Base-by-base conservation (phyloP, 2,888 invertebrate genomes). In the Heliconius erato region DNA sequence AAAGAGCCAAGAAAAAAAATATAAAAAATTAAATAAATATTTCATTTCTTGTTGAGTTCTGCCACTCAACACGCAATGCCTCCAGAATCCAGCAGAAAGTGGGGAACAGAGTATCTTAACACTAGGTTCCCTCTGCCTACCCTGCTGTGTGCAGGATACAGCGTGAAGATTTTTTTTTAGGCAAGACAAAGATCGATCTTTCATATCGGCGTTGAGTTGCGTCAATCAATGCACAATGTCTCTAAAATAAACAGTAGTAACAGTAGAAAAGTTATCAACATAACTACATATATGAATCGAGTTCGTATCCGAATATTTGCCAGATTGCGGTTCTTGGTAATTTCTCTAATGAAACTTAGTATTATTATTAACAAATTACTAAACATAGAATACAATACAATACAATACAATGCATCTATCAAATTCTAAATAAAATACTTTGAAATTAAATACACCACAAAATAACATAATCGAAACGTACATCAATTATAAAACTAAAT, bases 401-500 rank as follows among this genome's bases (percentile, higher is more conserved):
- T 49, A 14, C 14, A 49, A 49, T 49, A 49, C 14, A 49, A 49
- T 3, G 16, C 14, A 49, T 49, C 1, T 49, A 59, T 59, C 59
- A 59, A 23, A 6, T 23, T 23, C 19, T 6, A 59, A 28, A 16
- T 32, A 74, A n/a, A 32, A 14, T 23, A 40, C 9, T 40, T 11
- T 40, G 9, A 40, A 40, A 35, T 49, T 44, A 72, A 63, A 32
- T 32, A 67, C 54, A 19, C 11, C 23, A 59, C n/a, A 74, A 59
- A 74, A 59, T 44, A 72, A 44, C 23, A 40, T n/a, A 32, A 59
- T 59, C 59, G 12, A 59, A 32, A 5, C 2, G 26, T 3, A 49
- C 3, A 74, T 49, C 74, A 32, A 35, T 74, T 59, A 59, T 68
- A 71, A 40, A 63, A 44, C 74, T 81, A 71, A 67, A 79, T 74